These are phyloP conservation scores for Eurytoma adleriae DNA, from an alignment of 2,888 invertebrate species.

Conservation along the genomic window DNA sequence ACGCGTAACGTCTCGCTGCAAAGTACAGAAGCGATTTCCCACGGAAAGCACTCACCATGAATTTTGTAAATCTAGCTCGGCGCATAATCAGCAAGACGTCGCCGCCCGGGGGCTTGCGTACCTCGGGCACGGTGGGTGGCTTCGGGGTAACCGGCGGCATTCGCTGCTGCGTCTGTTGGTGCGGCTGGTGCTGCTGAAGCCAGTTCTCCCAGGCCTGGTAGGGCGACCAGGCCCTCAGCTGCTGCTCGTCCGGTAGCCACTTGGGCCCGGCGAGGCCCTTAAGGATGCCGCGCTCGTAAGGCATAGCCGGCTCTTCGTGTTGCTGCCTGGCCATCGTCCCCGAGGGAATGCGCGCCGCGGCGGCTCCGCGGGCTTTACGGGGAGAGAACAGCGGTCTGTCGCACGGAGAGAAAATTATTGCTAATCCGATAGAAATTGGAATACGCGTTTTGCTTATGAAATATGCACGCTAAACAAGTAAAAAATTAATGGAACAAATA, in stretches of 20 bases:
- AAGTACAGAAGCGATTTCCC: too few species aligned
- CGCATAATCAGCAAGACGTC: too few species aligned
- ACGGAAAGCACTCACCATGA: too few species aligned
- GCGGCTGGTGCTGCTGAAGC: conserved; percentile 59
- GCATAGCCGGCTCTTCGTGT: conserved; percentile 3
- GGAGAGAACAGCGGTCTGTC: neutral
- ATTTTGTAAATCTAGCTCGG: too few species aligned
- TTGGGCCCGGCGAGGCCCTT: neutral
- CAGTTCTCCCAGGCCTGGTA: conserved; percentile 67
- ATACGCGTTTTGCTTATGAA: too few species aligned
- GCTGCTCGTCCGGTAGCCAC: conserved; percentile 29
- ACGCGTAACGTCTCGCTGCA: too few species aligned
- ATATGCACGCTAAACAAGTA: too few species aligned
- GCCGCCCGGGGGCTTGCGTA: neutral
- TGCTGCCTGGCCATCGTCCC: conserved; percentile 34
- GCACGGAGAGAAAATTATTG: too few species aligned
- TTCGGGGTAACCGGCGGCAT: neutral
- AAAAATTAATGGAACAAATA: too few species aligned
- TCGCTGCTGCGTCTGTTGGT: conserved; percentile 2
- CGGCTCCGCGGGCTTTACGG: conserved; percentile 38
- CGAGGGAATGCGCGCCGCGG: neutral
- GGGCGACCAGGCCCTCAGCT: conserved; percentile 63
- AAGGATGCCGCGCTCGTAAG: conserved; percentile 5
- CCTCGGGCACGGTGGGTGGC: neutral
- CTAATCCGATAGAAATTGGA: too few species aligned